Percentiles rank a stretch among this genome's conserved stretches.
Evolutionary conservation across 1,140 invertebrate species (phyloP).

Genomic region (Plutomurus gul): DNA sequence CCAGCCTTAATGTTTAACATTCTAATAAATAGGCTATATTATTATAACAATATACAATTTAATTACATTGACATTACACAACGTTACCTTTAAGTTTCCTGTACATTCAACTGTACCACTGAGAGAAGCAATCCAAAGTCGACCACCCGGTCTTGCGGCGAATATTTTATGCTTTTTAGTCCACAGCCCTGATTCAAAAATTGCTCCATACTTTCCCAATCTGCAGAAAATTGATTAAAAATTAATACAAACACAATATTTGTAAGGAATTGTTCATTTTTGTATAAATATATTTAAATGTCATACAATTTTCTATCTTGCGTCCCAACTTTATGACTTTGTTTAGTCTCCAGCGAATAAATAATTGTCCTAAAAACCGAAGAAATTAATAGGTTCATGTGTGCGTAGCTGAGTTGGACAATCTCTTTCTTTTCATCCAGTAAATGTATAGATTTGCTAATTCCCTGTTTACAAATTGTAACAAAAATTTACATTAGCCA

Average conservation of each 20-base stretch:
- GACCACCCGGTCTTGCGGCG: conserved; percentile 74
- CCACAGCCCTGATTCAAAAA: conserved; percentile 56
- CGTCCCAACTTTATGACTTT: conserved; percentile 78
- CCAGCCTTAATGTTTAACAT: too few relatives aligned
- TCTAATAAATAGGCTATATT: too few relatives aligned
- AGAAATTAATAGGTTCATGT: conserved; percentile 76
- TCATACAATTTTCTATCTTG: conserved; percentile 81
- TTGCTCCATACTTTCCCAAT: conserved; percentile 58
- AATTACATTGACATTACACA: not conserved
- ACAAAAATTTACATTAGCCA: too few relatives aligned
- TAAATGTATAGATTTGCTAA: conserved; percentile 79
- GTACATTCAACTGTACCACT: conserved; percentile 80
- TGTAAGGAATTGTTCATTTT: not conserved
- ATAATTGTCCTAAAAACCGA: conserved; percentile 78
- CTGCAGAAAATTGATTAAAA: conserved; percentile 56
- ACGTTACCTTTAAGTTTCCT: conserved; percentile 74
- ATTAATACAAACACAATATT: not conserved
- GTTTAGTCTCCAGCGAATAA: conserved; percentile 66
- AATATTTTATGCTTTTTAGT: conserved; percentile 63
- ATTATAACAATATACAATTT: not conserved
- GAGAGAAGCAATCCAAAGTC: conserved; percentile 79
- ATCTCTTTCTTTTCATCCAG: conserved; percentile 81
- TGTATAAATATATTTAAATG: conserved; percentile 26
- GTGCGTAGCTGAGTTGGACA: conserved; percentile 80
- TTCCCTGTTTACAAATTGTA: conserved; percentile 65